phyloP scores from a whole-genome alignment of 1,140 invertebrate genomes.

The Steinernema feltiae region DNA sequence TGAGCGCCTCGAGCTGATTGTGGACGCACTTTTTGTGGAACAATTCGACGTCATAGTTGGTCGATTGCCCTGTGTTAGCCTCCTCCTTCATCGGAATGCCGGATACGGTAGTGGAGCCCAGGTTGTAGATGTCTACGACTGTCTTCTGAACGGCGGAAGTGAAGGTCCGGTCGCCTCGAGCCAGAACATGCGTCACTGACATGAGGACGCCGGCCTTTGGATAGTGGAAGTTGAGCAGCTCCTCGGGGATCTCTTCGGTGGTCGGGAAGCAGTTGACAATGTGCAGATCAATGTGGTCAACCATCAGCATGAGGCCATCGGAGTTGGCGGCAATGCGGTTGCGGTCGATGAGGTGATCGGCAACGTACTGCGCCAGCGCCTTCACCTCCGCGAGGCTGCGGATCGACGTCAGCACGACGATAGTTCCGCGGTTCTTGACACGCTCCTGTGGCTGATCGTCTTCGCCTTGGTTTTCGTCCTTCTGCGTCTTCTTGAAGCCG shows the following conservation, averaged over 20 bases:
- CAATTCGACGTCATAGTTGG: conserved; percentile 1
- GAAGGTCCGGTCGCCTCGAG: not conserved
- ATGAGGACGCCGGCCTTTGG: not conserved
- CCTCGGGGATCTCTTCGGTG: not conserved
- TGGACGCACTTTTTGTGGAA: not conserved
- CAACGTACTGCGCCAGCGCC: not conserved
- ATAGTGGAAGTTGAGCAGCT: too few relatives aligned
- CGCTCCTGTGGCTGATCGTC: too few relatives aligned
- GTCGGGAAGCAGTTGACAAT: not conserved
- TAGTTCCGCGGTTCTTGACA: not conserved
- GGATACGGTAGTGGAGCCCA: not conserved
- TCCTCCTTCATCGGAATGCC: conserved; percentile 2
- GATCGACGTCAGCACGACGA: not conserved
- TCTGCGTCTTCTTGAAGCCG: too few relatives aligned
- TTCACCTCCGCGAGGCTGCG: not conserved
- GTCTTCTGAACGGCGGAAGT: not conserved
- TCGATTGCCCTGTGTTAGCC: not conserved
- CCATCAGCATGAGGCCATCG: not conserved
- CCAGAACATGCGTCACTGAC: not conserved
- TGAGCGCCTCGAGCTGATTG: not conserved
- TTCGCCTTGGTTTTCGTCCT: not conserved
- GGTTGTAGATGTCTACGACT: not conserved
- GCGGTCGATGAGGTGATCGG: not conserved
- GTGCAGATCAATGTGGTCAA: not conserved
- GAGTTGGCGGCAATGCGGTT: not conserved